A percentile compares a stretch with the other conserved stretches of the same genome.
phyloP scores from a whole-genome alignment of 2,113 vertebrate species.

The Trochalopteron elliotii region DNA sequence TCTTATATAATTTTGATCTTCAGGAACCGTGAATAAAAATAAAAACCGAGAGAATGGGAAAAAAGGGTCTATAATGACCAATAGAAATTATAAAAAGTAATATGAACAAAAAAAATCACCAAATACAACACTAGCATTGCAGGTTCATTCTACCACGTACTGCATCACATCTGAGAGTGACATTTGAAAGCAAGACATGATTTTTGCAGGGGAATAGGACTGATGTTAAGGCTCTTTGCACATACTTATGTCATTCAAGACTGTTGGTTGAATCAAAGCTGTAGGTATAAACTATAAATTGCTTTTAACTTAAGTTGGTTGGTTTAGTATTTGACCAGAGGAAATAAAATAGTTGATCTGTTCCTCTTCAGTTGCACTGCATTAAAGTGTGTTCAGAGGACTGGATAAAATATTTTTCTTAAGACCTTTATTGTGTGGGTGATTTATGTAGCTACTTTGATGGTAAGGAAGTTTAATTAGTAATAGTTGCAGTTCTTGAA shows the following conservation, averaged over 20 bases:
- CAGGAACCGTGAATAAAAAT: background rate
- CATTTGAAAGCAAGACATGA: background rate
- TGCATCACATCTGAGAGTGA: background rate
- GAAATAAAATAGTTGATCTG: conserved; percentile 20
- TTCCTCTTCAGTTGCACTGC: conserved; percentile 16
- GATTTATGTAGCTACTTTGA: conserved; percentile 59
- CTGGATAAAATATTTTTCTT: conserved; percentile 40
- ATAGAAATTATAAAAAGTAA: background rate
- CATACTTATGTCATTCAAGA: background rate
- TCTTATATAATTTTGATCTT: background rate
- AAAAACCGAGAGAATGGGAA: background rate
- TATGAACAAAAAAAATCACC: background rate
- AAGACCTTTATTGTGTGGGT: conserved; percentile 9
- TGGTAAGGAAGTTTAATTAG: conserved; percentile 39
- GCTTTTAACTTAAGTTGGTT: background rate
- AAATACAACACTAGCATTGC: background rate
- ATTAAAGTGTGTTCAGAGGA: background rate
- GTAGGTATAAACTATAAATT: background rate
- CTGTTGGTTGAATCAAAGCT: background rate
- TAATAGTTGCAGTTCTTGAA: conserved; percentile 47
- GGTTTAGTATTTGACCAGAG: background rate
- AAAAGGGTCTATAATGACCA: background rate
- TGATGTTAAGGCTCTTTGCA: background rate
- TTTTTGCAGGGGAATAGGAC: background rate
- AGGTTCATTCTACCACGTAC: background rate